Percentiles rank a stretch among this genome's conserved stretches.
Conservation (phyloP, 2,888 invertebrate species). For the Ceramica pisi region DNA sequence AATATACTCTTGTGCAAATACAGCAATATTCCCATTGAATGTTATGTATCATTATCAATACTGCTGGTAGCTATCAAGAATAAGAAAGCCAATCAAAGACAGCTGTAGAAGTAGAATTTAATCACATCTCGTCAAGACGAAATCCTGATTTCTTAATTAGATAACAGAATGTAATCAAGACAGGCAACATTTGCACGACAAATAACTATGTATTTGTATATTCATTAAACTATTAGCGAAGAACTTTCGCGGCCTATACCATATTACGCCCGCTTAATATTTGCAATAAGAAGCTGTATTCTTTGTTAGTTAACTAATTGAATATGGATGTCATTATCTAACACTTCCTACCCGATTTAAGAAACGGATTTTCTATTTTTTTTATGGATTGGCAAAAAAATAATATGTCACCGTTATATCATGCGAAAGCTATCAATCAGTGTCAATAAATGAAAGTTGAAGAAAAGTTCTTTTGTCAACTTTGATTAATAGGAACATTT, state of each 20-base stretch:
- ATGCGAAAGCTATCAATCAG: background rate
- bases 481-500: background rate
- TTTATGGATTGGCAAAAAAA: background rate
- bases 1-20: too few relatives aligned
- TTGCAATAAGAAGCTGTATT: constrained; percentile 24
- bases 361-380: constrained; percentile 15
- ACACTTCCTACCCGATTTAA: constrained; percentile 32
- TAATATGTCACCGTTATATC: background rate
- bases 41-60: background rate
- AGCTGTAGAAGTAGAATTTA: background rate
- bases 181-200: background rate
- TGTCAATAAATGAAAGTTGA: background rate
- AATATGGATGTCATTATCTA: constrained; percentile 44
- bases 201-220: background rate
- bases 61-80: background rate
- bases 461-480: background rate
- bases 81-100: background rate
- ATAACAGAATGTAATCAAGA: background rate
- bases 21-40: background rate
- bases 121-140: background rate
- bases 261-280: constrained; percentile 33
- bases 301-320: constrained; percentile 26
- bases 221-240: background rate
- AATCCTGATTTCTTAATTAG: background rate
- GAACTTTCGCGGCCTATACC: constrained; percentile 9